Base-by-base conservation (phyloP, 2,797 vertebrate species). In the Darevskia mixta region DNA sequence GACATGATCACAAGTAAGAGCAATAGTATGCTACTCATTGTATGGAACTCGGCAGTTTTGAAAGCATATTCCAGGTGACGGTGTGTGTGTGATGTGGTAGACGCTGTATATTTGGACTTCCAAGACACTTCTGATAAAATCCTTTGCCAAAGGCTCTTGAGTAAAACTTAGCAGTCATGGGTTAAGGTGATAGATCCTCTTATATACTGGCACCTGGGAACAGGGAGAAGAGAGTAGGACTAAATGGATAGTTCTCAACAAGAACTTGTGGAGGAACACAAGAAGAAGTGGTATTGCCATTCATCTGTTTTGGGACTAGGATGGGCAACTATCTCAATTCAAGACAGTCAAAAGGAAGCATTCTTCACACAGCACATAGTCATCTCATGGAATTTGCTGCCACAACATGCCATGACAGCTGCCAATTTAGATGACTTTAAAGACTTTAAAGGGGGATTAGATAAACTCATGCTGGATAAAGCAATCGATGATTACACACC, bases 11-110 rank as follows among this genome's bases (percentile, higher is more conserved):
- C 45, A 93, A 89, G 89, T 67, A 32, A 43, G 8, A 80, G 17
- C 20, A 85, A 0, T 2, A 1, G 3, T 71, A 13, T 11, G 45
- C 82, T 29, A 45, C 45, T 81, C 41, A 29, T 92, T 41, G 82
- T 87, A 76, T 89, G 81, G 64, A 92, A 79, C 17, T 91, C 9
- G 8, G 71, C 85, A 75, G 43, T 73, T 23, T 84, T 58, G 67
- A 87, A 93, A 75, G 80, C 86, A 84, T 79, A 87, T 87, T 41
- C 11, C 49, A 49, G 64, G 86, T 86, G n/a, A 29, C 8, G 38
- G 38, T 41, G 38, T 45, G 78, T 5, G 64, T 8, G 4, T 78
- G 29, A 77, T 64, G 41, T 25, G 18, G 18, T 5, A 77, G 20
- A 67, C 11, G 11, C 32, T 43, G 29, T 49, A 25, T 25, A 66